Evolutionary conservation across 2,888 invertebrate genomes (phyloP), one percentile per base, ranked within the genome.

Genomic region (Anodontia alba): DNA sequence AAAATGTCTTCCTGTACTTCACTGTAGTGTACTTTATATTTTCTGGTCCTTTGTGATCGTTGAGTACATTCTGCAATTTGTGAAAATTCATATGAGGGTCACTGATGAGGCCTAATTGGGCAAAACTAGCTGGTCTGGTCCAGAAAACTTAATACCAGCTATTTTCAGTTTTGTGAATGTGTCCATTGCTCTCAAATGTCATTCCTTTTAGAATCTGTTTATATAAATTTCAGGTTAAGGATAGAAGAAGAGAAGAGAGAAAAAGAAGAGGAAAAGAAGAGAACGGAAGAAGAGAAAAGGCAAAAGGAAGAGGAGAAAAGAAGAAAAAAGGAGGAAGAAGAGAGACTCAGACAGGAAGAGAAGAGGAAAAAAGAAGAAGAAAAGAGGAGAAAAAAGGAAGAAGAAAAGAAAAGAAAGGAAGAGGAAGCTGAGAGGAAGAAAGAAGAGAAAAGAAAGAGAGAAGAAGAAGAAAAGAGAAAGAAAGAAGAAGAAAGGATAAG

Each of bases 231-330:
- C n/a, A n/a, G n/a, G n/a, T n/a, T 76, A 76, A 80, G 74, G 69
- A 62, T 77, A 33, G 76, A 80, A n/a, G 80, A 81, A 70, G 74
- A 81, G 42, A 77, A 71, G 67, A 75, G 68, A 78, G 51, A 74
- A 31, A 49, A 78, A 29, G 67, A 79, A 68, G 73, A 86, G 38
- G 68, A 72, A 72, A 74, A 83, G 54, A 76, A 51, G 71, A 67
- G 86, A 68, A 78, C 33, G 70, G 75, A 84, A 54, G 81, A 82
- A 78, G 75, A 80, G 68, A 81, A 79, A 68, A 70, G 79, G 71
- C 62, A 77, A 42, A 76, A 78, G 72, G 83, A 73, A 72, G 75
- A 81, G 78, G 78, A 81, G 51, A 77, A 78, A 33, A 73, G 77
- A 38, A 78, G 73, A 70, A 80, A 76, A 54, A 76, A 66, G 69